Base-by-base conservation (phyloP, 2,797 vertebrate genomes). In the Ciconia nigra region DNA sequence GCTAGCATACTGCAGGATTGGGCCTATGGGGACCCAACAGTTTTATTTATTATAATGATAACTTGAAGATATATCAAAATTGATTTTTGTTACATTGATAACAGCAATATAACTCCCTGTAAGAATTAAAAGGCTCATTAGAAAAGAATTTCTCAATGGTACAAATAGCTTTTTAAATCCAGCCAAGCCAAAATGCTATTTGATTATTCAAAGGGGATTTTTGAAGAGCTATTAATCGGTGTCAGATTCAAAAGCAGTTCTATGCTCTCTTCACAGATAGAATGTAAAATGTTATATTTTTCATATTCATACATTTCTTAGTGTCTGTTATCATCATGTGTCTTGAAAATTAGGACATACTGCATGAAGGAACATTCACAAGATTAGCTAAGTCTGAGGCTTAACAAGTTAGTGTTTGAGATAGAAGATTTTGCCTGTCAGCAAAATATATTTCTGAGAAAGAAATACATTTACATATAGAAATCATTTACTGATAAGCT, bases 191-290 rank as follows among this genome's bases (percentile, higher is more conserved):
- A 87, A 95, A 93, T 84, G 51, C 37, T 82, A 19, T 87, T 91
- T 94, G 70, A 87, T 96, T 96, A 91, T 97, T 87, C 87, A 95
- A 89, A 96, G 70, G 12, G 57, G 54, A 78, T 83, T 87, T 98
- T 96, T 92, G 31, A 89, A 95, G 78, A 76, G 21, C 47, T 85
- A 49, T 93, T 96, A 92, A 70, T 79, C 19, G 2, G 12, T 94
- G 51, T 92, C 81, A 96, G 57, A 90, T 94, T 96, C 63, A 89
- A 96, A 94, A 90, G 37, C 31, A 59, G 17, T 93, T 87, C 37
- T 91, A 24, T 76, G 51, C 42, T 93, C 28, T 90, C 51, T 67
- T 95, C 59, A 82, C 42, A 91, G 44, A 69, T 33, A 95, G 62
- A 65, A 83, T 94, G 37, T 69, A 89, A 94, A 94, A 88, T 83